Percentiles rank a stretch among this genome's conserved stretches.
Evolutionary conservation across 2,113 vertebrate species (phyloP).

Genomic region (Heterotilapia buettikoferi): DNA sequence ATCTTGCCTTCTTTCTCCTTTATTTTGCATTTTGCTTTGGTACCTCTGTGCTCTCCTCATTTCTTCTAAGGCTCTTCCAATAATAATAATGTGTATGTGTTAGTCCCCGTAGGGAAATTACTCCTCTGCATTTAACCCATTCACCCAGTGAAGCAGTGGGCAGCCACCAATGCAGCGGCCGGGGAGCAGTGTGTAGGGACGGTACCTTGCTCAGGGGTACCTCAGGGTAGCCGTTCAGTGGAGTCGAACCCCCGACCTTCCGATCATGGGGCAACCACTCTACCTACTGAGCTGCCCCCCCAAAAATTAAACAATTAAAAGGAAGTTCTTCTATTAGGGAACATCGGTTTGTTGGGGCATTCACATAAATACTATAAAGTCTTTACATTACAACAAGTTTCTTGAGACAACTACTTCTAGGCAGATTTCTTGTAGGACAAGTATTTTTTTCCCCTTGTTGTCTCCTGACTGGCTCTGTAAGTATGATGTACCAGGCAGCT

Average conservation of each 20-base stretch:
- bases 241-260: neutral
- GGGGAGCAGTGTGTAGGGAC: neutral
- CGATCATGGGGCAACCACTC: neutral
- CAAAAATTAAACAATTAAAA: fast-evolving
- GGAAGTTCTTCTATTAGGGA: neutral
- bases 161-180: neutral
- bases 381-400: neutral
- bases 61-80: neutral
- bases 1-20: neutral
- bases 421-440: neutral
- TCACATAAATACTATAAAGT: neutral
- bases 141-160: neutral
- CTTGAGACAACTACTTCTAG: neutral
- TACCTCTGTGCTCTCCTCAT: neutral
- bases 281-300: neutral
- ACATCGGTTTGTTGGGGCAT: neutral
- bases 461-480: neutral
- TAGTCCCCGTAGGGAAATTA: neutral
- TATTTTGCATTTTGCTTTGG: neutral
- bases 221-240: neutral
- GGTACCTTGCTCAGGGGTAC: neutral
- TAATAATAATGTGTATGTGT: neutral
- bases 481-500: neutral
- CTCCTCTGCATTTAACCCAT: neutral
- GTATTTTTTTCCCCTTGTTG: neutral